Percentiles rank a stretch among this genome's conserved stretches.
Conservation (phyloP, 2,113 vertebrate species). For the Pterocles burchelli region DNA sequence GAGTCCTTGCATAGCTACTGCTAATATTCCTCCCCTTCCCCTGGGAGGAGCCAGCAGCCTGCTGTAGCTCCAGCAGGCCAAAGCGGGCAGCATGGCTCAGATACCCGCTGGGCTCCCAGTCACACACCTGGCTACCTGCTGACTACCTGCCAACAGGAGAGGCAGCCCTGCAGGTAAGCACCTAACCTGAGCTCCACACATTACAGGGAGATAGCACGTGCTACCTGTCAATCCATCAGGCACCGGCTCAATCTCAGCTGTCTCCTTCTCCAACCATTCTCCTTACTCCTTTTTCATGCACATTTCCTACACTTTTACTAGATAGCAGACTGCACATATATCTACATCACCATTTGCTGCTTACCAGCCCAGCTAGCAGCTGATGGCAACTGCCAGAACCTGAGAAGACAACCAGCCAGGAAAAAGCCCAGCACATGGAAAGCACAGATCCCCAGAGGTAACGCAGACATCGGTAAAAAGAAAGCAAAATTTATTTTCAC, state of each 20-base stretch:
- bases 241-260: background rate
- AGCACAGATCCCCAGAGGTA: background rate
- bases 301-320: background rate
- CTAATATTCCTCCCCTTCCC: background rate
- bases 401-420: background rate
- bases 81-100: background rate
- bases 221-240: background rate
- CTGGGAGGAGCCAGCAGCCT: background rate
- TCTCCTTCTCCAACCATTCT: background rate
- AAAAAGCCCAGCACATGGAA: background rate
- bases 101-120: fast-evolving
- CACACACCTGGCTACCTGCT: too few relatives aligned
- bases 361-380: background rate
- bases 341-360: too few relatives aligned
- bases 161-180: background rate
- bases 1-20: fast-evolving
- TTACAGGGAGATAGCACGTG: fast-evolving
- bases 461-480: background rate
- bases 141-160: too few relatives aligned
- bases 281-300: fast-evolving
- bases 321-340: fast-evolving
- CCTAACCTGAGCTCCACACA: fast-evolving
- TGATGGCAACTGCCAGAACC: background rate
- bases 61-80: background rate
- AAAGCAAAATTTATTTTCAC: background rate